phyloP scores from a whole-genome alignment of 1,140 invertebrate species.

The Anagrus nilaparvatae region DNA sequence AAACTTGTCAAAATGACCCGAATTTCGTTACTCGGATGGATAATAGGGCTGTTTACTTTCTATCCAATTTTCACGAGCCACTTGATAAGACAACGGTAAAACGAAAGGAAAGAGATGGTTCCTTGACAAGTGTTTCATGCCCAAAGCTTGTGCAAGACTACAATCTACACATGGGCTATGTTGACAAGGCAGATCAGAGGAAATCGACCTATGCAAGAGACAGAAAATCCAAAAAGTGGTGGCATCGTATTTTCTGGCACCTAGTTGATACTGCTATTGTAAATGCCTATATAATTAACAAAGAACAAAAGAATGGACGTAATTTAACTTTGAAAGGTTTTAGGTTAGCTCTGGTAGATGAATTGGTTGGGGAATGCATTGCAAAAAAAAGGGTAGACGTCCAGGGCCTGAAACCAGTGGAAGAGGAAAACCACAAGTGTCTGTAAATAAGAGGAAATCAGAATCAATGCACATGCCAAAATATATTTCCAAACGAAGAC shows the following conservation, averaged over 20 bases:
- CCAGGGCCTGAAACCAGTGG: too few species aligned
- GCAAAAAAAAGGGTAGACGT: too few species aligned
- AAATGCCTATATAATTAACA: constrained; percentile 28
- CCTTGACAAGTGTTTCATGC: constrained; percentile 17
- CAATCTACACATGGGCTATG: constrained; percentile 32
- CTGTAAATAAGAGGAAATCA: too few species aligned
- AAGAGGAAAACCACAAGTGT: too few species aligned
- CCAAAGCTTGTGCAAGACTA: constrained; percentile 30
- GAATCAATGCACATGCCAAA: too few species aligned
- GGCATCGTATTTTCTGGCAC: constrained; percentile 30
- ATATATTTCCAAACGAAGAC: neutral
- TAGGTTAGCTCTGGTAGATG: too few species aligned
- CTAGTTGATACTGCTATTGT: constrained; percentile 25
- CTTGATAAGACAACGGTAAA: constrained; percentile 22
- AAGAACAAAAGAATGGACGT: too few species aligned
- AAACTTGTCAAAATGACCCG: too few species aligned
- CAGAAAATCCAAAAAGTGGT: constrained; percentile 33
- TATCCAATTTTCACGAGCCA: constrained; percentile 27
- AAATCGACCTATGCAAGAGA: constrained; percentile 27
- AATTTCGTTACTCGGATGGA: too few species aligned
- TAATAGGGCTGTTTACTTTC: constrained; percentile 23
- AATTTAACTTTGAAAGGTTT: too few species aligned
- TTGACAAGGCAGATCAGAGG: constrained; percentile 33
- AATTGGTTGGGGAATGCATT: too few species aligned
- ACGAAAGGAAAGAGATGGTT: constrained; percentile 25